Evolutionary conservation across 2,888 invertebrate genomes (phyloP), one percentile per base, ranked within the genome.

Genomic region (Molanna angustata): DNA sequence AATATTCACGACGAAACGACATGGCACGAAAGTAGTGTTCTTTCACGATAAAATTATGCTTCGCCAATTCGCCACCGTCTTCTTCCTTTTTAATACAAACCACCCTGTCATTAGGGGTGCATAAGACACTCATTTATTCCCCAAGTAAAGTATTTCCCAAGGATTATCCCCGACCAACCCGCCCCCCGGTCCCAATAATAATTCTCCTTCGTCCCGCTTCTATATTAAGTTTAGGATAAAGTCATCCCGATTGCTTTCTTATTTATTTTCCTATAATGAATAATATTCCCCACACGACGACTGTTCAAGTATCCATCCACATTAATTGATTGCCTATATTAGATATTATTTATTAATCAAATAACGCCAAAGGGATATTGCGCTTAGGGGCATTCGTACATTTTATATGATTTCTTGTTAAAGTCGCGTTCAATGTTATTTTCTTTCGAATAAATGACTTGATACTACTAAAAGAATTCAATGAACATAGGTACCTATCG

Each of bases 101-200:
- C 40, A 44, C 46, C 41, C 47, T 42, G 49, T 44, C 45, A 35
- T 49, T 46, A 39, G 43, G 54, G 54, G 57, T 41, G 54, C 49
- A 49, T 54, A 52, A 52, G 56, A 45, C 52, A 49, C 47, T 52
- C 56, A 48, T 56, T 56, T 56, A 52, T 52, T 49, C 49, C 49
- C 41, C 53, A 44, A 37, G 19, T 32, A 46, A 42, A 54, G 43
- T 49, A 55, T 51, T 55, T 55, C 46, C 44, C 39, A 35, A 31
- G 44, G 52, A 21, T 46, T 46, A 49, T 49, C 49, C 49, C 33
- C 37, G 20, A 41, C 19, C 17, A 13, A 21, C 43, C n/a, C 33
- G 46, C 50, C 39, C 19, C 9, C 13, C 22, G 39, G 37, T n/a
- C 39, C 47, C 47, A 27, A n/a, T n/a, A n/a, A n/a, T n/a, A n/a